Base-by-base conservation (phyloP, 2,113 vertebrate species). In the Salminus brasiliensis region DNA sequence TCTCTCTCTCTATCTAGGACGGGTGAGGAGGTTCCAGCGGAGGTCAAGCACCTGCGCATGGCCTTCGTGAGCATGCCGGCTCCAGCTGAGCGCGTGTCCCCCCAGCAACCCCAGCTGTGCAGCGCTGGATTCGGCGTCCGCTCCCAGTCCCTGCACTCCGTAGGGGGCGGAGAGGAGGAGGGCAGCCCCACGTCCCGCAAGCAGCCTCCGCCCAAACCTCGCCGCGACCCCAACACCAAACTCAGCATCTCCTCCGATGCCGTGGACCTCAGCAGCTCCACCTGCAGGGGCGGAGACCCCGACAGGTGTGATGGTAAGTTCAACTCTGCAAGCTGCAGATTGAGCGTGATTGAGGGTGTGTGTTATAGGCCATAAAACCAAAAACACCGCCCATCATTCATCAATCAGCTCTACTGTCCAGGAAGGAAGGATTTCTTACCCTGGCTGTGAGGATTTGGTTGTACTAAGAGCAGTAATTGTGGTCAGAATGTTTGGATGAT, bases 211-310 rank as follows among this genome's bases (percentile, higher is more conserved):
- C 97, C 97, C 34, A 99, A 99, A 85, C 98, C 98, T 66, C 95
- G 97, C 84, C 89, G 98, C 85, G 97, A 98, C 87, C 98, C 98
- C 34, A 98, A 92, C 91, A 99, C 98, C 88, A 99, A 99, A 91
- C 90, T 99, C 84, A 99, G 98, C 93, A 95, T 96, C 85, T 99
- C 98, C 0, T 98, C 97, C 0, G 98, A 99, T 92, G 97, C 96
- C 0, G 97, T 99, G 90, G 96, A 98, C 91, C 91, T 92, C 78
- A 92, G 93, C 57, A 88, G 92, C 27, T 79, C 88, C 79, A 88
- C 92, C 67, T 93, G 91, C 83, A 97, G 95, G 87, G 92, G 92
- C 41, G 96, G 94, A 87, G 89, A 90, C 55, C 78, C 87, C 0
- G 94, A 98, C 76, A 93, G 81, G 85, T 91, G 88, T 87, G 93